phyloP scores from a whole-genome alignment of 2,797 vertebrate genomes.

The Syndactyla subalaris region DNA sequence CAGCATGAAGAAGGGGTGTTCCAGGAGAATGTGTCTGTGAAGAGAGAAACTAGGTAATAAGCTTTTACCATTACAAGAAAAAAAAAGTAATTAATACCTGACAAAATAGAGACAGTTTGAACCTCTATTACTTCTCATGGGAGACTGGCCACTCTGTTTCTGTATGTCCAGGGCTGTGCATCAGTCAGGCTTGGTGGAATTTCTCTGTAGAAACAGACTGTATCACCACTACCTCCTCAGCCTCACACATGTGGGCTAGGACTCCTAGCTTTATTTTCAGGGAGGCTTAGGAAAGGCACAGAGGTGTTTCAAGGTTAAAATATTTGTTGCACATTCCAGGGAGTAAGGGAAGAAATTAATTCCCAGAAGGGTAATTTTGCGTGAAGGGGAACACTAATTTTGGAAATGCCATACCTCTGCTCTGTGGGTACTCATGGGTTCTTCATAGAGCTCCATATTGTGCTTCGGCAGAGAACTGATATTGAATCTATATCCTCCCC shows the following conservation, averaged over 20 bases:
- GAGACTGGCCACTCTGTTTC: background rate
- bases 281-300: background rate
- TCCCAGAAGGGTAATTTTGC: background rate
- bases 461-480: background rate
- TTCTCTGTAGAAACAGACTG: background rate
- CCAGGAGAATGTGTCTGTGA: background rate
- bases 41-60: background rate
- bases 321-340: background rate
- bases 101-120: background rate
- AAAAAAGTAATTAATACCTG: background rate
- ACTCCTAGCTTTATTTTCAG: background rate
- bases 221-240: background rate
- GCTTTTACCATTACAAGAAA: background rate
- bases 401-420: background rate
- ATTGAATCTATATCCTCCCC: background rate
- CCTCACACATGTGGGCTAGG: background rate
- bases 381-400: background rate
- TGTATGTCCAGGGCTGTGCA: background rate
- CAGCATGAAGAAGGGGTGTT: background rate
- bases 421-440: background rate
- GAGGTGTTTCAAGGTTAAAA: conserved; percentile 19
- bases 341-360: background rate
- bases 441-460: background rate
- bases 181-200: background rate
- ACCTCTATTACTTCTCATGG: background rate